Conservation (phyloP, 2,888 invertebrate species). For the Zeuzera pyrina region DNA sequence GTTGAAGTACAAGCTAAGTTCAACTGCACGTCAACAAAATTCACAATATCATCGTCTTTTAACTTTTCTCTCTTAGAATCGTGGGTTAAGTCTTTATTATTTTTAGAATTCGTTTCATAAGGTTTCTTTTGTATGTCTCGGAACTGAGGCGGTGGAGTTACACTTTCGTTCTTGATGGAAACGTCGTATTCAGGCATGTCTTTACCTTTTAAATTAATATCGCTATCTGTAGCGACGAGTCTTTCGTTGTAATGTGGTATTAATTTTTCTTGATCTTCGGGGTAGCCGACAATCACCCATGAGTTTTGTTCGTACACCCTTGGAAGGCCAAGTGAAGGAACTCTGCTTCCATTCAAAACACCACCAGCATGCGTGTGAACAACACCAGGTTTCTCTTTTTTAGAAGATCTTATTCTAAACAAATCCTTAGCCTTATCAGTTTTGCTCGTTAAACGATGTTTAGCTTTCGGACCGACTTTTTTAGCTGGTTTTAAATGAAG, state of each 20-base stretch:
- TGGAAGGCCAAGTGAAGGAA: slow-evolving; percentile 58
- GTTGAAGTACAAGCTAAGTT: slow-evolving; percentile 64
- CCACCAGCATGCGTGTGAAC: slow-evolving; percentile 52
- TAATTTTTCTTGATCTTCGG: slow-evolving; percentile 51
- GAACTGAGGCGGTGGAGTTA: slow-evolving; percentile 63
- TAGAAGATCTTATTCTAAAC: slow-evolving; percentile 52
- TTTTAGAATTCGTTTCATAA: slow-evolving; percentile 43
- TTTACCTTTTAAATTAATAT: slow-evolving; percentile 32
- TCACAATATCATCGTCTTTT: slow-evolving; percentile 45
- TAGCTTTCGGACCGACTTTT: slow-evolving; percentile 59
- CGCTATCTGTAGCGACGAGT: slow-evolving; percentile 38
- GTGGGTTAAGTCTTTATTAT: slow-evolving; percentile 45
- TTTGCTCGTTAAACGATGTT: slow-evolving; percentile 50
- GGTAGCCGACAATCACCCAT: slow-evolving; percentile 60
- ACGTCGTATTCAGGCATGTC: slow-evolving; percentile 28
- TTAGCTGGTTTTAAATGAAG: slow-evolving; percentile 61
- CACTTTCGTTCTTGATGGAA: slow-evolving; percentile 34
- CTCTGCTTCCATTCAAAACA: slow-evolving; percentile 47
- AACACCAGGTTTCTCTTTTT: slow-evolving; percentile 45
- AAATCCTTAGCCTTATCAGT: slow-evolving; percentile 46
- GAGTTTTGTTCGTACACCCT: slow-evolving; percentile 48
- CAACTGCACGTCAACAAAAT: slow-evolving; percentile 54
- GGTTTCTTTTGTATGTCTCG: slow-evolving; percentile 55
- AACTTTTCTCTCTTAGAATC: slow-evolving; percentile 63
- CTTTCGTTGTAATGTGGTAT: slow-evolving; percentile 62